Evolutionary conservation across 2,113 vertebrate species (phyloP).

Genomic region (Peromyscus californicus): DNA sequence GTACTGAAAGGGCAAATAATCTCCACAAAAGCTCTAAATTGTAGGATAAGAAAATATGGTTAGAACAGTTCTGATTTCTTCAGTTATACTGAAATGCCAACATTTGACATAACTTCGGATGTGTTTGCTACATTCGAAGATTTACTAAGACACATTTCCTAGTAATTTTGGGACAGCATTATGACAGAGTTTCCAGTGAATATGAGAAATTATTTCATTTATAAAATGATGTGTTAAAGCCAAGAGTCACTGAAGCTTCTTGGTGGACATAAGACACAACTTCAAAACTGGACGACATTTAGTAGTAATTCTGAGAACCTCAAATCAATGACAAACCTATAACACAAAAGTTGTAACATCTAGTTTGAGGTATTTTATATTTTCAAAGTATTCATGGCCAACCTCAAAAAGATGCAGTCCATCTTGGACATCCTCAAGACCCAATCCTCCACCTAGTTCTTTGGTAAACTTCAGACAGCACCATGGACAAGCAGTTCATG

Average conservation of each 20-base stretch:
- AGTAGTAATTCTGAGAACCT: constrained; percentile 94
- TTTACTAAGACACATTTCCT: neutral
- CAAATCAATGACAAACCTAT: constrained; percentile 93
- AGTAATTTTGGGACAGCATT: neutral
- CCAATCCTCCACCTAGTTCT: constrained; percentile 94
- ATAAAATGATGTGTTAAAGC: neutral
- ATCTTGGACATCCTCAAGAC: constrained; percentile 93
- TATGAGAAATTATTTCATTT: neutral
- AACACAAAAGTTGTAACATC: constrained; percentile 93
- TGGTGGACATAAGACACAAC: constrained; percentile 90
- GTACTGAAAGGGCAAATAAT: neutral
- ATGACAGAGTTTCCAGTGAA: neutral
- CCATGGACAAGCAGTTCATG: constrained; percentile 98
- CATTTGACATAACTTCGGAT: neutral
- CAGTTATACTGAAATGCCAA: neutral
- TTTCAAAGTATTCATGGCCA: constrained; percentile 96
- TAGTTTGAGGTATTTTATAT: constrained; percentile 94
- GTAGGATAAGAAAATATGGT: neutral
- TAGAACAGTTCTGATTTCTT: neutral
- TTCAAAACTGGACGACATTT: constrained; percentile 93
- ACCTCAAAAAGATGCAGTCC: constrained; percentile 97
- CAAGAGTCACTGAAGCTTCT: constrained; percentile 86
- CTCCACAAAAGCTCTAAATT: neutral
- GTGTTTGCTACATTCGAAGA: neutral
- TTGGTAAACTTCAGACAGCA: constrained; percentile 98